These are phyloP conservation scores for Heliangelus exortis DNA, from an alignment of 2,797 vertebrate species.

Conservation along the genomic window DNA sequence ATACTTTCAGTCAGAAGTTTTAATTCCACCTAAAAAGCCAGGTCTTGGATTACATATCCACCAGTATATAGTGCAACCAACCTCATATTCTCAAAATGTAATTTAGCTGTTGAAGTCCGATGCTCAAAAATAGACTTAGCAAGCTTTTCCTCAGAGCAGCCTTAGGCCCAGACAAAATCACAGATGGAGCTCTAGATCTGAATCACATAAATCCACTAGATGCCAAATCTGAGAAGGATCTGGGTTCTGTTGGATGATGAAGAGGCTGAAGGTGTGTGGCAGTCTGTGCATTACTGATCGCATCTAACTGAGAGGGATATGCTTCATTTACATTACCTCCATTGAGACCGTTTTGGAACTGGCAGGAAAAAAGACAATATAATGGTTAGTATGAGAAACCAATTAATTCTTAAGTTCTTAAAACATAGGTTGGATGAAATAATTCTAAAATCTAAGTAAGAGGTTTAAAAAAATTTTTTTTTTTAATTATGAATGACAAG, in stretches of 20 bases:
- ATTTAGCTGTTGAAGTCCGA: conserved; percentile 31
- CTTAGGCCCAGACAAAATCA: conserved; percentile 25
- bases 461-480: not conserved
- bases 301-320: conserved; percentile 72
- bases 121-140: conserved; percentile 9
- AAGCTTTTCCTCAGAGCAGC: conserved; percentile 36
- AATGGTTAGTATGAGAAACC: conserved; percentile 27
- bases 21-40: conserved; percentile 41
- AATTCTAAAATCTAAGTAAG: not conserved
- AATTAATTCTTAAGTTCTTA: not conserved
- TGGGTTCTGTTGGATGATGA: conserved; percentile 74
- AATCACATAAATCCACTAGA: conserved; percentile 80
- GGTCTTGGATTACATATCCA: conserved; percentile 59
- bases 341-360: conserved; percentile 79
- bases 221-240: conserved; percentile 78
- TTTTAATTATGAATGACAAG: not conserved
- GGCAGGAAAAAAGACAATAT: conserved; percentile 37
- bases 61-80: conserved; percentile 64
- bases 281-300: conserved; percentile 64
- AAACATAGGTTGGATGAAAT: not conserved
- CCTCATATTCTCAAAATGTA: conserved; percentile 34
- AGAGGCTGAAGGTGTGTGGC: conserved; percentile 70
- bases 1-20: conserved; percentile 43
- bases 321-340: conserved; percentile 75
- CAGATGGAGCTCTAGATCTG: conserved; percentile 44